Conservation (phyloP, 2,888 invertebrate genomes). For the Sarcophaga carnaria region DNA sequence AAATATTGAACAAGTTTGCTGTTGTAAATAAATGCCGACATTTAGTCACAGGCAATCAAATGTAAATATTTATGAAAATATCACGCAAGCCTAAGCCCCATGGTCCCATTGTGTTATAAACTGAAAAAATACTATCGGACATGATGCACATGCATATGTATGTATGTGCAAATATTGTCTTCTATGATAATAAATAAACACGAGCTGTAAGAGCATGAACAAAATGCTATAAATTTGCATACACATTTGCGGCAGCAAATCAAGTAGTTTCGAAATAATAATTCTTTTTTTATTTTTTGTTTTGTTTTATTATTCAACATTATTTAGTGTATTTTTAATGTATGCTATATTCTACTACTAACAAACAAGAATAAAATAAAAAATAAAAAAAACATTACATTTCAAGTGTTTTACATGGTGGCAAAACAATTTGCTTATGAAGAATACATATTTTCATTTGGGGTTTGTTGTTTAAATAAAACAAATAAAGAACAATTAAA, state of each 20-base stretch:
- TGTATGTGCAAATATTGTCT: conserved; percentile 5
- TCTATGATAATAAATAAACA: conserved; percentile 31
- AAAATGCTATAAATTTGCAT: conserved; percentile 55
- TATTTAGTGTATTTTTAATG: conserved; percentile 33
- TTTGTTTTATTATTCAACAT: neutral
- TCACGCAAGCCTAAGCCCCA: neutral
- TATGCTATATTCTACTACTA: conserved; percentile 16
- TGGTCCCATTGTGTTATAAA: conserved; percentile 16
- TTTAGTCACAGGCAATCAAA: conserved; percentile 4
- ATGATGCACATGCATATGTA: conserved; percentile 26
- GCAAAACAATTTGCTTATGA: conserved; percentile 45
- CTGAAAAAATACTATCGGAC: conserved; percentile 22
- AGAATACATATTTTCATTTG: conserved; percentile 35
- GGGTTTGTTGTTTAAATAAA: conserved; percentile 42
- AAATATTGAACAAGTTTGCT: neutral
- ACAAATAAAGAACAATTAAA: conserved; percentile 22
- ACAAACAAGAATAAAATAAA: conserved; percentile 33
- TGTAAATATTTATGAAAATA: conserved; percentile 33
- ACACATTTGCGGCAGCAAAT: conserved; percentile 55
- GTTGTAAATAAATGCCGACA: neutral
- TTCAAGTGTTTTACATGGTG: conserved; percentile 16
- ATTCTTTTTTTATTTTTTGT: neutral
- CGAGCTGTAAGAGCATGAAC: conserved; percentile 10
- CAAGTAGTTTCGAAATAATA: conserved; percentile 60
- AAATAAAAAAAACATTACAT: conserved; percentile 35